Conservation (phyloP, 1,140 invertebrate genomes). For the Goniozus legneri region DNA sequence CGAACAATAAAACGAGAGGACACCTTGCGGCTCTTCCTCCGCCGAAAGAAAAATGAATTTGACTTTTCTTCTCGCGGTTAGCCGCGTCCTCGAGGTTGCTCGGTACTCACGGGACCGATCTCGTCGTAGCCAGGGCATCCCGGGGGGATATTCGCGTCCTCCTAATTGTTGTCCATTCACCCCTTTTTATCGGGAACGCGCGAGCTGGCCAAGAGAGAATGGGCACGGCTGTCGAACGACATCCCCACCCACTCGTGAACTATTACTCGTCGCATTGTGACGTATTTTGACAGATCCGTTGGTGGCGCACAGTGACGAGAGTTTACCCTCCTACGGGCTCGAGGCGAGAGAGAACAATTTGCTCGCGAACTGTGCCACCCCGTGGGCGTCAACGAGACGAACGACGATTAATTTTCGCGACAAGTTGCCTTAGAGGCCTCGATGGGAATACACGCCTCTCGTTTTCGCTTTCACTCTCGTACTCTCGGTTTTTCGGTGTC, state of each 20-base stretch:
- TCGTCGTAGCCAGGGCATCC: no score
- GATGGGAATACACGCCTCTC: no score
- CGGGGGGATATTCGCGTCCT: constrained; percentile 1
- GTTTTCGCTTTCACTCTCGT: no score
- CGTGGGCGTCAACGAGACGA: background rate
- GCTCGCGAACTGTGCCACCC: background rate
- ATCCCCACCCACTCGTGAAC: constrained; percentile 3
- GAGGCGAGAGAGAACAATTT: constrained; percentile 15
- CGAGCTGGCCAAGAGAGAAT: constrained; percentile 1
- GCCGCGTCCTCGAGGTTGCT: no score
- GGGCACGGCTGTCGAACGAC: no score
- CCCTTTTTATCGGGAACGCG: constrained; percentile 10
- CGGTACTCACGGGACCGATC: background rate
- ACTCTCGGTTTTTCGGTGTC: no score
- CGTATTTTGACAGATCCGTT: constrained; percentile 31
- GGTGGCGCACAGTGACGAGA: constrained; percentile 15
- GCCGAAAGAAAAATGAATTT: no score
- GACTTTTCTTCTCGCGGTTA: no score
- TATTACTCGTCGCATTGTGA: constrained; percentile 35
- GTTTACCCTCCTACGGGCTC: constrained; percentile 13
- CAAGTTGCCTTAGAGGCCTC: no score
- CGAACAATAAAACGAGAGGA: no score
- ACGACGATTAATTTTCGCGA: background rate
- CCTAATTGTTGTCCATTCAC: constrained; percentile 17
- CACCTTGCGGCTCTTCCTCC: no score